Evolutionary conservation across 1,140 invertebrate species (phyloP), one percentile per base, ranked within the genome.

Genomic region (Heliconius hermathena): DNA sequence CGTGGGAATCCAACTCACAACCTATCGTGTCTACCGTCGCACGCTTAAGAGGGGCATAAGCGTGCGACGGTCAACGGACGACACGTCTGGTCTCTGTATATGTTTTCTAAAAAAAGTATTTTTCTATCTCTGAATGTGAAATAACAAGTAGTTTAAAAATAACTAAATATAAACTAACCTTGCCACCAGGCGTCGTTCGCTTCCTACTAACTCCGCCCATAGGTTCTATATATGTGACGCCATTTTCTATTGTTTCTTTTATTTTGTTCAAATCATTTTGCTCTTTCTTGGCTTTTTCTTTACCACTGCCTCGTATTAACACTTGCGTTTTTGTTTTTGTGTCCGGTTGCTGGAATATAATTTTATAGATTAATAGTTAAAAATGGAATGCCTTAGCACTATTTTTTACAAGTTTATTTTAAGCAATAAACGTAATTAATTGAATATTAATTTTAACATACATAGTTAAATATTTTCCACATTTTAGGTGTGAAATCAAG

Each of bases 321-420:
- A 95, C 89, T 89, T 95, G 93, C 0, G 93, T 93, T 80, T 94
- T 94, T 73, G 93, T 87, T 77, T 87, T 91, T 49, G 89, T 41
- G 38, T 94, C 92, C 73, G 93, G 92, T 2, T 74, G 87, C 94
- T 95, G 87, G 8, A 87, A 85, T 73, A 73, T n/a, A 2, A 20
- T 20, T 54, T 20, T 54, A n/a, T n/a, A 54, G 20, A 16, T 36
- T 36, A 36, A 36, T 6, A 36, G 4, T 36, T 36, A 36, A 36
- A 36, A 6, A 5, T 36, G 33, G 6, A 36, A 6, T 36, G 33
- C 5, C 6, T 36, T 36, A 36, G 0, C 6, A 36, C 33, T 36
- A 36, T 8, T 0, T 5, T 36, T 36, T 36, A 36, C 4, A 5
- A 36, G 33, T 36, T 36, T 36, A 8, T 5, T 36, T 4, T 6